These are phyloP conservation scores for Lithobates pipiens DNA, from an alignment of 2,797 vertebrate genomes.

Conservation along the genomic window DNA sequence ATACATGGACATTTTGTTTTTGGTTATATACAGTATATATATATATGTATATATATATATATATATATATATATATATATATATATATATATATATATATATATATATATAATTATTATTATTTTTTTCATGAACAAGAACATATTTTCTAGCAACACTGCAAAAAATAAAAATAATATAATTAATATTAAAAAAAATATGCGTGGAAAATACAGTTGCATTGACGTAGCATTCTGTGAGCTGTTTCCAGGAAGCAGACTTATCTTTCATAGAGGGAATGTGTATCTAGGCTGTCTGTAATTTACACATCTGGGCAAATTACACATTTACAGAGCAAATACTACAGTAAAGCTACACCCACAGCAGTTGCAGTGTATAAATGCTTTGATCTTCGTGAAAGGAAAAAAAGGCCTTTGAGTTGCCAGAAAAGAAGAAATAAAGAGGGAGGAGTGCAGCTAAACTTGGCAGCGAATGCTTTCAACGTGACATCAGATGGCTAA, in stretches of 20 bases:
- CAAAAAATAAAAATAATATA: too few relatives aligned
- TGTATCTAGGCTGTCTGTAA: slow-evolving; percentile 41
- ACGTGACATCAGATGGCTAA: slow-evolving; percentile 29
- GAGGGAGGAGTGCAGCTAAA: not conserved
- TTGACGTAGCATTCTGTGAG: not conserved
- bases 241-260: slow-evolving; percentile 10
- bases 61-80: too few relatives aligned
- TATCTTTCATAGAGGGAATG: slow-evolving; percentile 28
- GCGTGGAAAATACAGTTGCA: not conserved
- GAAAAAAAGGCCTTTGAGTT: slow-evolving; percentile 18
- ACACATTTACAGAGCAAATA: slow-evolving; percentile 51
- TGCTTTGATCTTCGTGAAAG: slow-evolving; percentile 11
- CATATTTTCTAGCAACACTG: too few relatives aligned
- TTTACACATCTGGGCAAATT: slow-evolving; percentile 43
- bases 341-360: slow-evolving; percentile 11
- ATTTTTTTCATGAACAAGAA: too few relatives aligned
- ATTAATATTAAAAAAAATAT: not conserved
- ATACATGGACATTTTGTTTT: too few relatives aligned
- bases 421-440: slow-evolving; percentile 1
- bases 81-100: too few relatives aligned
- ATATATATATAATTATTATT: too few relatives aligned
- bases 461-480: slow-evolving; percentile 36
- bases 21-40: too few relatives aligned
- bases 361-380: slow-evolving; percentile 15
- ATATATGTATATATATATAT: too few relatives aligned